Evolutionary conservation across 2,888 invertebrate genomes (phyloP).

Genomic region (Heliconius sara): DNA sequence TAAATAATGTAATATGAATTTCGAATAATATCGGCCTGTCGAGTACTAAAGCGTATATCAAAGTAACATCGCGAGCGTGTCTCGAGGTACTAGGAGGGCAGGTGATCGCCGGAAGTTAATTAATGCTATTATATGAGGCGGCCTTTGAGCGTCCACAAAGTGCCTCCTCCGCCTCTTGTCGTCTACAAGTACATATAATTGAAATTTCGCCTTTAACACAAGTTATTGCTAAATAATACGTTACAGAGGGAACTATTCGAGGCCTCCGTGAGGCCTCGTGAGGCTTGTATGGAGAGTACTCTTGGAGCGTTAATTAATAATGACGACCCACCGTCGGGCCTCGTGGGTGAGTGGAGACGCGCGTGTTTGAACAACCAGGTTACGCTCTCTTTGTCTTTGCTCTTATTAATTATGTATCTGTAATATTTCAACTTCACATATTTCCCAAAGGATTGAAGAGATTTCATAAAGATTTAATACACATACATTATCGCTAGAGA

Average conservation of each 20-base stretch:
- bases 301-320: conserved; percentile 21
- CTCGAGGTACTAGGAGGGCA: conserved; percentile 1
- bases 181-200: conserved; percentile 16
- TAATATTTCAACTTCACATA: background rate
- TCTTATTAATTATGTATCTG: conserved; percentile 4
- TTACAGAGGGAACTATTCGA: conserved; percentile 18
- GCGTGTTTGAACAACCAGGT: background rate
- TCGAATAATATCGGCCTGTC: no score
- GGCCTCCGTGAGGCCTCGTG: background rate
- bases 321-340: background rate
- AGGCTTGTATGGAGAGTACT: background rate
- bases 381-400: conserved; percentile 11
- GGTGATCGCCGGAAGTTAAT: conserved; percentile 36
- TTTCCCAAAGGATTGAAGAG: background rate
- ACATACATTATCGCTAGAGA: background rate
- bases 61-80: background rate
- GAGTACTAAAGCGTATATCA: no score
- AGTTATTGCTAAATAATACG: conserved; percentile 25
- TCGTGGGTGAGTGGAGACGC: background rate
- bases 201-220: conserved; percentile 26
- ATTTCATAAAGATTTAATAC: background rate
- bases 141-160: conserved; percentile 36
- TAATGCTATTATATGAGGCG: conserved; percentile 34
- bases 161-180: conserved; percentile 12
- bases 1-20: no score